Conservation (phyloP, 2,888 invertebrate species). For the Lepetodrilus schrolli region DNA sequence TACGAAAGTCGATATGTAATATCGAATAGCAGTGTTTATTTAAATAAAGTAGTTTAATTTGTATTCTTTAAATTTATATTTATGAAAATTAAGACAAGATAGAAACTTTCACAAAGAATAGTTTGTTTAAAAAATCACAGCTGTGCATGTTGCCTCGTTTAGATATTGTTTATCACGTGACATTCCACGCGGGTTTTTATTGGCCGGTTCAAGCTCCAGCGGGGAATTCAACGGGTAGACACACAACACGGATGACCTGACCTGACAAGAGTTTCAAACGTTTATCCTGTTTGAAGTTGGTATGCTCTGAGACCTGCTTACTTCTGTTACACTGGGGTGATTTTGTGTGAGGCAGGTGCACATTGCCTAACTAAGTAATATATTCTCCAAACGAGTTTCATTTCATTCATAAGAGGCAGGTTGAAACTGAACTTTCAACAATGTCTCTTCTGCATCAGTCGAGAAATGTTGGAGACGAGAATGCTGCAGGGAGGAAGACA, state of each 20-base stretch:
- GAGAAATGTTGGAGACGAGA: slow-evolving; percentile 35
- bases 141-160: slow-evolving; percentile 27
- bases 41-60: no score
- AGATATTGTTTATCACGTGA: slow-evolving; percentile 54
- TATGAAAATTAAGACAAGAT: no score
- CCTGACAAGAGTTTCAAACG: slow-evolving; percentile 1
- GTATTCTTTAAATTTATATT: no score
- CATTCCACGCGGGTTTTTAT: slow-evolving; percentile 50
- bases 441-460: slow-evolving; percentile 52
- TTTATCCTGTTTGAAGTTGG: slow-evolving; percentile 15
- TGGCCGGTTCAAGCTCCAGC: slow-evolving; percentile 61
- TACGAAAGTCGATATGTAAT: no score
- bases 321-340: no score
- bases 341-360: no score
- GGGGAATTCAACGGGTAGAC: slow-evolving; percentile 66
- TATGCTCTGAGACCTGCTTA: not conserved
- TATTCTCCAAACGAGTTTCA: not conserved
- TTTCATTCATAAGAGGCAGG: slow-evolving; percentile 15
- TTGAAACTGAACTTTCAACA: no score
- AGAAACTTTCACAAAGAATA: no score
- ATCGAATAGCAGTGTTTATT: no score
- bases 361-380: no score
- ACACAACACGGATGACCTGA: slow-evolving; percentile 32
- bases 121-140: slow-evolving; percentile 5
- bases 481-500: slow-evolving; percentile 46